phyloP scores from a whole-genome alignment of 2,888 invertebrate genomes.

The Belgica antarctica region DNA sequence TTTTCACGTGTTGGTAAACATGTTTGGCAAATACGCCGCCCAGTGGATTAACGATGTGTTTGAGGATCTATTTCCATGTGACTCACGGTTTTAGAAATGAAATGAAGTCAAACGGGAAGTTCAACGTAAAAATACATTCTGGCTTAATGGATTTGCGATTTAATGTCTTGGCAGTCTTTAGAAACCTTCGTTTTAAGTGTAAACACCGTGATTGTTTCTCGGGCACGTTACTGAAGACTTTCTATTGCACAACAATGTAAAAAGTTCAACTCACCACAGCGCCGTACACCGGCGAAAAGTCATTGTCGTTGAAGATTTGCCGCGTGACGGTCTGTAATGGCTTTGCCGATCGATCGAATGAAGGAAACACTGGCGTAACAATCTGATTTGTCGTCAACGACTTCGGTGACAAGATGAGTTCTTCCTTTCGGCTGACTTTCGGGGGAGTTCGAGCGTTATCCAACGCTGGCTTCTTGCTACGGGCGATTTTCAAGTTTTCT shows the following conservation, averaged over 20 bases:
- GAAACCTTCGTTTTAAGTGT: no score
- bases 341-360: constrained; percentile 64
- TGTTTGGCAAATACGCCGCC: no score
- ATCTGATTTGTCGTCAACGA: constrained; percentile 23
- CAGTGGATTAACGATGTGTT: no score
- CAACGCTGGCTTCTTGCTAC: constrained; percentile 55
- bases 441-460: constrained; percentile 46
- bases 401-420: constrained; percentile 32
- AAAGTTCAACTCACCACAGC: constrained; percentile 57
- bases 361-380: constrained; percentile 51
- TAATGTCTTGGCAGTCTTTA: no score
- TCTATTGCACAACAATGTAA: no score
- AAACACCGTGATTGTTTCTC: no score
- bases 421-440: constrained; percentile 15
- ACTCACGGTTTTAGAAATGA: no score
- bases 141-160: no score
- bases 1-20: constrained; percentile 3
- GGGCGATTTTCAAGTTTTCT: constrained; percentile 57
- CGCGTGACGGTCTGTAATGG: constrained; percentile 53
- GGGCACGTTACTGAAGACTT: no score
- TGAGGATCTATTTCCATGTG: no score
- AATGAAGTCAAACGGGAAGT: no score
- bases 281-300: constrained; percentile 63
- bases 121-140: no score
- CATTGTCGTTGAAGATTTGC: constrained; percentile 54